phyloP scores from a whole-genome alignment of 2,797 vertebrate genomes.

The Oryzias sinensis region DNA sequence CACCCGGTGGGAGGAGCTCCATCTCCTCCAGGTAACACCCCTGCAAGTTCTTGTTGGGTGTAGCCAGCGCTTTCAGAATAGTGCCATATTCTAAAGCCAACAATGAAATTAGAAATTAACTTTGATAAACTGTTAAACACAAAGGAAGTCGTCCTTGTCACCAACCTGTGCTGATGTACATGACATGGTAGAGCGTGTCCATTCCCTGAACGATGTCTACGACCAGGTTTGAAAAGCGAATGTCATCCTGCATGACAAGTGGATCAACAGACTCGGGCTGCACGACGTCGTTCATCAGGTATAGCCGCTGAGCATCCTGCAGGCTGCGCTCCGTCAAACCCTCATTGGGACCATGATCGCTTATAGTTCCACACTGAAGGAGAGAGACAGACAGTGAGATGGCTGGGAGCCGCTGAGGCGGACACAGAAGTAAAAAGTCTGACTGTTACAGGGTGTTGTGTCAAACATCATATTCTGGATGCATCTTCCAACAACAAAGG shows the following conservation, averaged over 20 bases:
- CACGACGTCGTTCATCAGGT: slow-evolving; percentile 97
- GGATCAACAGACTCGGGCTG: slow-evolving; percentile 93
- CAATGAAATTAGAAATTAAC: background rate
- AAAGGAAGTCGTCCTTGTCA: background rate
- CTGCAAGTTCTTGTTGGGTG: slow-evolving; percentile 88
- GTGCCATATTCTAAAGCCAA: slow-evolving; percentile 87
- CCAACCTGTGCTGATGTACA: slow-evolving; percentile 97
- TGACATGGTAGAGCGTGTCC: slow-evolving; percentile 94
- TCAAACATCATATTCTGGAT: background rate
- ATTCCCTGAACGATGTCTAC: slow-evolving; percentile 97
- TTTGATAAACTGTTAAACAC: background rate
- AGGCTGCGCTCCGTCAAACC: slow-evolving; percentile 94
- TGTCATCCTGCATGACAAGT: slow-evolving; percentile 91
- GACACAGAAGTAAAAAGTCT: background rate
- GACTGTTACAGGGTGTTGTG: background rate
- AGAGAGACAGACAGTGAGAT: background rate
- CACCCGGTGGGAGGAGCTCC: slow-evolving; percentile 85
- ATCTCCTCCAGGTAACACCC: slow-evolving; percentile 98
- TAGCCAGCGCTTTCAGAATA: slow-evolving; percentile 94
- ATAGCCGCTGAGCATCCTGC: slow-evolving; percentile 94
- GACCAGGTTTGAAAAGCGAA: slow-evolving; percentile 92
- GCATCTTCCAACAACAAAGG: background rate
- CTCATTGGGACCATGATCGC: slow-evolving; percentile 89
- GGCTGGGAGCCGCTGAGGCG: background rate
- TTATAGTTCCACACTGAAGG: slow-evolving; percentile 88